phyloP scores from a whole-genome alignment of 2,888 invertebrate genomes.

The Torymus auratus region DNA sequence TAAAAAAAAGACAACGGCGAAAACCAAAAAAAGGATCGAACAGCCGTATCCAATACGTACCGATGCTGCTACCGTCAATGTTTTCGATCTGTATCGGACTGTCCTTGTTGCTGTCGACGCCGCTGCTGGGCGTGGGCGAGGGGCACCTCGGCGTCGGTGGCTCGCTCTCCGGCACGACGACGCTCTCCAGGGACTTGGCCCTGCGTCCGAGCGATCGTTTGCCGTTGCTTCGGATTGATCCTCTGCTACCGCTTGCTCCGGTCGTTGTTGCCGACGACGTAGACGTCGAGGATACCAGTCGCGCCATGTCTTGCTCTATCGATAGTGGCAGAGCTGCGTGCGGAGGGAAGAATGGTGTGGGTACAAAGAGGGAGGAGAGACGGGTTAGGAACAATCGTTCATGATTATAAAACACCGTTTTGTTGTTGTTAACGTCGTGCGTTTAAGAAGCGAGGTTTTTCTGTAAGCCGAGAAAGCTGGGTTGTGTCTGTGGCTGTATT shows the following conservation, averaged over 20 bases:
- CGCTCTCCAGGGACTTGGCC: conserved; percentile 74
- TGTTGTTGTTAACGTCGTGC: too few species aligned
- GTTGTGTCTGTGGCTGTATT: too few species aligned
- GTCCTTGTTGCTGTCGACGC: conserved; percentile 90
- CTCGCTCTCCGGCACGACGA: conserved; percentile 76
- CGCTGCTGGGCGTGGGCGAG: conserved; percentile 92
- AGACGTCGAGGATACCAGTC: conserved; percentile 67
- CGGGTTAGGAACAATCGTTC: not conserved
- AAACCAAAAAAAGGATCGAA: not conserved
- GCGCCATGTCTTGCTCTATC: conserved; percentile 75
- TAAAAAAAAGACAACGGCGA: not conserved
- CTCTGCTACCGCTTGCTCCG: not conserved
- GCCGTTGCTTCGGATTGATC: conserved; percentile 19
- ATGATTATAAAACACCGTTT: conserved; percentile 13
- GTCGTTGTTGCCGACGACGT: not conserved
- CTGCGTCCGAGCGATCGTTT: conserved; percentile 70
- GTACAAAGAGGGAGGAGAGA: not conserved
- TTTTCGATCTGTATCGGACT: conserved; percentile 91
- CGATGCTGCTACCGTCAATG: conserved; percentile 80
- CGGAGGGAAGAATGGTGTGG: conserved; percentile 54
- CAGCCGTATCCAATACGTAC: conserved; percentile 67
- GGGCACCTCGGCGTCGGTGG: conserved; percentile 84
- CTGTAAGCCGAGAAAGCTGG: too few species aligned
- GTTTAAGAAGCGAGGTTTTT: too few species aligned
- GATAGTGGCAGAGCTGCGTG: conserved; percentile 73